Percentiles rank a stretch among this genome's conserved stretches.
These are phyloP conservation scores for Oreochromis mossambicus DNA, from an alignment of 2,797 vertebrate genomes.

Conservation along the genomic window DNA sequence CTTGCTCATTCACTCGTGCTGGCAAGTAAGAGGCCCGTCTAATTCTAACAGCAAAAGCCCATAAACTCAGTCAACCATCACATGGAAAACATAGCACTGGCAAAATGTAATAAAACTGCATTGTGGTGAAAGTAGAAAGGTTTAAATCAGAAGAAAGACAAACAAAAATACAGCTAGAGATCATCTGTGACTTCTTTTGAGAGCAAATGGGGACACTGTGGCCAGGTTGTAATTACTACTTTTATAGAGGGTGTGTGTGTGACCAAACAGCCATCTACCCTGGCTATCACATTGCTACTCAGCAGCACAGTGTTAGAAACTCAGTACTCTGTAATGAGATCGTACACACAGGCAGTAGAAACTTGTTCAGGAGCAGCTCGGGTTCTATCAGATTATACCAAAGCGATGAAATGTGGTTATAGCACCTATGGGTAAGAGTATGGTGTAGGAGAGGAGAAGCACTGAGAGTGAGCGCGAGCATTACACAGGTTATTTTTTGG, in stretches of 20 bases:
- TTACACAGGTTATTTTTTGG: not conserved
- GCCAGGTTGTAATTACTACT: slow-evolving; percentile 48
- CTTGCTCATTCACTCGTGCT: not conserved
- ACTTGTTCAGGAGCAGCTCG: slow-evolving; percentile 13
- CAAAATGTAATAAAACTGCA: not conserved
- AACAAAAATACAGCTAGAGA: not conserved
- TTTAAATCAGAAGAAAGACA: not conserved
- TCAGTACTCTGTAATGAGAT: slow-evolving; percentile 27
- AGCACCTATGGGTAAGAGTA: not conserved
- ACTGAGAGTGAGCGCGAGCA: not conserved
- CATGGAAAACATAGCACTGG: not conserved
- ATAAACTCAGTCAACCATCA: slow-evolving; percentile 23
- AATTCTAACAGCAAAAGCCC: slow-evolving; percentile 30
- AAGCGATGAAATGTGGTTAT: slow-evolving; percentile 1
- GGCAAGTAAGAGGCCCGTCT: not conserved
- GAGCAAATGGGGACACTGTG: slow-evolving; percentile 45
- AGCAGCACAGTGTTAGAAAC: slow-evolving; percentile 31
- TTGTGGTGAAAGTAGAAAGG: not conserved
- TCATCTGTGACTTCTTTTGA: not conserved
- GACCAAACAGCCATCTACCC: slow-evolving; percentile 25
- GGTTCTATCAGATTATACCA: slow-evolving; percentile 14
- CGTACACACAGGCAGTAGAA: not conserved
- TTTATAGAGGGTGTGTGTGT: slow-evolving; percentile 56
- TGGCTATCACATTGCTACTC: slow-evolving; percentile 30
- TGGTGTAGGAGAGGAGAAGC: not conserved